A percentile compares a stretch with the other conserved stretches of the same genome.
These are phyloP conservation scores for Calonectris borealis DNA, from an alignment of 2,113 vertebrate genomes.

Conservation along the genomic window DNA sequence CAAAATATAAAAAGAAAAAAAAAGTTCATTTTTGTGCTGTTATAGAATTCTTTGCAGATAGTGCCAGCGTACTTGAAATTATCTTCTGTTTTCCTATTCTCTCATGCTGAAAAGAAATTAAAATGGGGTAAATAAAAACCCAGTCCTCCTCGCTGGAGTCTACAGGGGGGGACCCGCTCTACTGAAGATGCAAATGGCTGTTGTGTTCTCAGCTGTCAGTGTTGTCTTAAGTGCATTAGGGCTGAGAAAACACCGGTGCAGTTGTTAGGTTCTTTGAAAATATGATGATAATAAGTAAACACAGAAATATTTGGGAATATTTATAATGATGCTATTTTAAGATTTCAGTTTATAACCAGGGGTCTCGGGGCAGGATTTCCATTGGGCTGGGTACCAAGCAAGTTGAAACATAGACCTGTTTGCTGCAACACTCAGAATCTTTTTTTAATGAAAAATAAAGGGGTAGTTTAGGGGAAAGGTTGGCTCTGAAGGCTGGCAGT, in stretches of 20 bases:
- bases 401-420: neutral
- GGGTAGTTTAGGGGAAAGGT: neutral
- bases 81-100: neutral
- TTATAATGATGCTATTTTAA: neutral
- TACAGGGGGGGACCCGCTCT: conserved; percentile 12
- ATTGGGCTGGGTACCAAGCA: neutral
- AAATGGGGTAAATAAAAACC: neutral
- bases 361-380: neutral
- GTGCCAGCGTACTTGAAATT: neutral
- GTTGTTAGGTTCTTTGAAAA: neutral
- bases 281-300: neutral
- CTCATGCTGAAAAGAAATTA: neutral
- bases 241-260: neutral
- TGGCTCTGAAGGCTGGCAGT: neutral
- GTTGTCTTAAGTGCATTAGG: neutral
- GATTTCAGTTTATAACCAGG: neutral
- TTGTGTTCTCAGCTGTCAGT: neutral
- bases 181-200: neutral
- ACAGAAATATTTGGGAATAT: neutral
- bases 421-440: neutral
- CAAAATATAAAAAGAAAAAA: neutral
- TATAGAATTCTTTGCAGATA: neutral
- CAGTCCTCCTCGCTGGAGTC: neutral
- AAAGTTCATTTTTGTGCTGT: neutral
- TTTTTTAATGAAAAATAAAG: neutral